Conservation (phyloP, 2,797 vertebrate genomes). For the Pogoniulus pusillus region DNA sequence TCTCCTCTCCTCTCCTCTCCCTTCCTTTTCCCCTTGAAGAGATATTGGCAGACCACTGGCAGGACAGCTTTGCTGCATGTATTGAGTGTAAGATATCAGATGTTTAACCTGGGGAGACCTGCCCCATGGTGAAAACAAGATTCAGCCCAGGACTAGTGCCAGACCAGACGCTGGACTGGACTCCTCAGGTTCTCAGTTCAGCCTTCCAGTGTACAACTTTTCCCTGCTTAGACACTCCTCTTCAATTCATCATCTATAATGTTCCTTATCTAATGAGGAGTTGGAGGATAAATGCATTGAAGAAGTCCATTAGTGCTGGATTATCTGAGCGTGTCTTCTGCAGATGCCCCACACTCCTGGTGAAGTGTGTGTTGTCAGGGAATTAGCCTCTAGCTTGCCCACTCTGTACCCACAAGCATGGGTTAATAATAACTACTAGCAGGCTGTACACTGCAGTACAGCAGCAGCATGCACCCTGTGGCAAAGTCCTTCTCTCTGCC, state of each 20-base stretch:
- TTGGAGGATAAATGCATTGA: background rate
- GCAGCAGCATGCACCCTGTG: background rate
- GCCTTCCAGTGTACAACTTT: background rate
- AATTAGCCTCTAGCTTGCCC: background rate
- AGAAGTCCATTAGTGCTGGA: slow-evolving; percentile 4
- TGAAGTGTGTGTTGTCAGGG: rapidly evolving
- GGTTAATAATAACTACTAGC: background rate
- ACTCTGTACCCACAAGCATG: background rate
- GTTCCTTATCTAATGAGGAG: slow-evolving; percentile 20
- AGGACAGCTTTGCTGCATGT: background rate
- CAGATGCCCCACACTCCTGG: background rate
- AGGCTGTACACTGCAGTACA: background rate
- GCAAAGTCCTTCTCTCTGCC: background rate
- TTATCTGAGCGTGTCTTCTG: background rate
- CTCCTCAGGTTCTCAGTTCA: background rate
- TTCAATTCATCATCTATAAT: background rate
- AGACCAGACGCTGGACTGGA: background rate
- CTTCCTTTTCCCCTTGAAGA: background rate
- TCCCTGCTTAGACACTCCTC: background rate
- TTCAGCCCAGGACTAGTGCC: background rate
- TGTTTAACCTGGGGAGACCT: background rate
- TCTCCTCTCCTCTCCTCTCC: too few relatives aligned
- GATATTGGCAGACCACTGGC: background rate
- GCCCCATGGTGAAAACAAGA: background rate
- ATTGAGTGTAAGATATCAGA: background rate